Percentiles rank a stretch among this genome's conserved stretches.
phyloP scores from a whole-genome alignment of 1,140 invertebrate species.

The Nasonia giraulti region DNA sequence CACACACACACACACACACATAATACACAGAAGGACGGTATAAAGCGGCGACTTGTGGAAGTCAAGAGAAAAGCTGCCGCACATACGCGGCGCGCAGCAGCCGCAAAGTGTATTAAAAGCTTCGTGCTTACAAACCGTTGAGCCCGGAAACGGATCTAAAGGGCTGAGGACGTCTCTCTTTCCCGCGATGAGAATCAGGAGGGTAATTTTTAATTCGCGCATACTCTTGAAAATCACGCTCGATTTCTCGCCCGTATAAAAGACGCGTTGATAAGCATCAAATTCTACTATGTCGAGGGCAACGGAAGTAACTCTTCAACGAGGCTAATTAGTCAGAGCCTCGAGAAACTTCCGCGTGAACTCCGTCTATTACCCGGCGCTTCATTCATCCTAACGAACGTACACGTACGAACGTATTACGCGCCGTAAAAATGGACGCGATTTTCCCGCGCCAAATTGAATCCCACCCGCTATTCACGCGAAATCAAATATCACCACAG shows the following conservation, averaged over 20 bases:
- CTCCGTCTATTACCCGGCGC: not conserved
- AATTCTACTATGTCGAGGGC: too few relatives aligned
- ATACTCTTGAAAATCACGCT: too few relatives aligned
- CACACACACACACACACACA: too few relatives aligned
- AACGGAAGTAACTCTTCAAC: too few relatives aligned
- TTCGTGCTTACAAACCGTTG: not conserved
- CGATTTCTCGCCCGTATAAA: too few relatives aligned
- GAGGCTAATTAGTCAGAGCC: too few relatives aligned
- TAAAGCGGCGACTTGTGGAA: not conserved
- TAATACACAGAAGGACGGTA: not conserved
- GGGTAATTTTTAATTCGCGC: not conserved
- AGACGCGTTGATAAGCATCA: too few relatives aligned
- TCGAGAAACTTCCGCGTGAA: not conserved
- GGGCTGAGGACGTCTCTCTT: not conserved
- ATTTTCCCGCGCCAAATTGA: not conserved
- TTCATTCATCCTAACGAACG: not conserved
- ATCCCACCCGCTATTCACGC: not conserved
- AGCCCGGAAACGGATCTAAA: not conserved
- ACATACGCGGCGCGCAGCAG: not conserved
- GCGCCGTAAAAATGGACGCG: not conserved
- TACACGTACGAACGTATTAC: not conserved
- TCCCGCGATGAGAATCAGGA: not conserved
- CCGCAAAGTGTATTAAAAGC: conserved; percentile 21
- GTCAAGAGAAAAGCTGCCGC: conserved; percentile 1
- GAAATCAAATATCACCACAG: not conserved